Conservation (phyloP, 2,113 vertebrate species). For the Lucifuga dentata region DNA sequence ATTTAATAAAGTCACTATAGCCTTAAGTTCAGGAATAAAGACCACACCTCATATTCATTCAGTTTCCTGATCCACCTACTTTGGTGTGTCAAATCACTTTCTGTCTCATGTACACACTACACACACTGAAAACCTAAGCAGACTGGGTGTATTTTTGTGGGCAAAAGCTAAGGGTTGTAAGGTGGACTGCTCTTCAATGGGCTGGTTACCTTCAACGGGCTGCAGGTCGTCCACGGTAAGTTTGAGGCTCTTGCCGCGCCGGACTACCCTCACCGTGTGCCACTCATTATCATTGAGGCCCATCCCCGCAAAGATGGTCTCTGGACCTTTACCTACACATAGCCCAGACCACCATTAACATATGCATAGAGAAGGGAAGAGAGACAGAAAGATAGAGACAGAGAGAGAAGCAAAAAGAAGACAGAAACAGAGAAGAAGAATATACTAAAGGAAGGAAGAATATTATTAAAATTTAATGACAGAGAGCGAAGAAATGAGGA, state of each 20-base stretch:
- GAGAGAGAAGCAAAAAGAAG: conserved; percentile 35
- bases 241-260: conserved; percentile 96
- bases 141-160: not conserved
- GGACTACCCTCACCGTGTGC: conserved; percentile 98
- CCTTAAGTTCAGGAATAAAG: too few species aligned
- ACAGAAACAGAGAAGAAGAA: conserved; percentile 27
- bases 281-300: conserved; percentile 99
- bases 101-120: not conserved
- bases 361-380: conserved; percentile 45
- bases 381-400: conserved; percentile 51
- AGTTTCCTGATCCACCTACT: too few species aligned
- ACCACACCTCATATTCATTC: too few species aligned
- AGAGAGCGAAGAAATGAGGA: conserved; percentile 49
- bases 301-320: conserved; percentile 99
- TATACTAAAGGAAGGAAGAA: conserved; percentile 32
- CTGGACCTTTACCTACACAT: conserved; percentile 99
- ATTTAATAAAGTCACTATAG: too few species aligned
- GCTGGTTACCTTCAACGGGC: conserved; percentile 84
- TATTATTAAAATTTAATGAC: conserved; percentile 52
- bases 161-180: not conserved
- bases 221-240: conserved; percentile 96
- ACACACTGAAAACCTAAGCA: conserved; percentile 3
- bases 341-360: conserved; percentile 90
- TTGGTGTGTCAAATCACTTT: too few species aligned
- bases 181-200: conserved; percentile 18